These are phyloP conservation scores for Mystacornis crossleyi DNA, from an alignment of 2,113 vertebrate species.

Conservation along the genomic window DNA sequence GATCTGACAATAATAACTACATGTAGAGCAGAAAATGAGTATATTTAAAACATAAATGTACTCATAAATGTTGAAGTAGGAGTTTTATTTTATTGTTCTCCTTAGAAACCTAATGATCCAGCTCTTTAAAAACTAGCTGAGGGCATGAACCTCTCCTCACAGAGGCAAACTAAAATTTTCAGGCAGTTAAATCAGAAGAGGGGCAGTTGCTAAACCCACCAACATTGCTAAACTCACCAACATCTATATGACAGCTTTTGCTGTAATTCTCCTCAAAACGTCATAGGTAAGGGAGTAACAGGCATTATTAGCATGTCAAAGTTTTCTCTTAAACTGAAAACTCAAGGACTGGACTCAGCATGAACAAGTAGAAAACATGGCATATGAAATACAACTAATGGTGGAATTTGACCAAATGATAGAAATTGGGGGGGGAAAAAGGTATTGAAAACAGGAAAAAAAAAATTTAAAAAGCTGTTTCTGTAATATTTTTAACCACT, in stretches of 20 bases:
- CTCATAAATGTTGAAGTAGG: neutral
- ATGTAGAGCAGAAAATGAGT: constrained; percentile 7
- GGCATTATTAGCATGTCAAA: neutral
- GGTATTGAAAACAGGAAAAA: neutral
- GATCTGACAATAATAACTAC: constrained; percentile 1
- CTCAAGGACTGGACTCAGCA: neutral
- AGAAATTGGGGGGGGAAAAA: neutral
- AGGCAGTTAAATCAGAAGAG: neutral
- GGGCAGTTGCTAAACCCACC: neutral
- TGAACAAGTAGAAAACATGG: neutral
- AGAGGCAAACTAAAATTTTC: neutral
- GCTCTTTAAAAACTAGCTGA: neutral
- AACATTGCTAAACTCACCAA: neutral
- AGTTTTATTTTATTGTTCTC: constrained; percentile 40
- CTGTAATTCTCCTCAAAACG: neutral
- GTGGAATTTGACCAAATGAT: neutral
- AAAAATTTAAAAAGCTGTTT: neutral
- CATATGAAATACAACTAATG: neutral
- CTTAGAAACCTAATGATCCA: neutral
- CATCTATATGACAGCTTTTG: neutral
- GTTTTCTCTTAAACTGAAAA: neutral
- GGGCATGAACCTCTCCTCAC: neutral
- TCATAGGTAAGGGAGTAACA: neutral
- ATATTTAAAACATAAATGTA: constrained; percentile 6
- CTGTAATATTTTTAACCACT: neutral